Evolutionary conservation across 2,888 invertebrate species (phyloP).

Genomic region (Cataglyphis altisquamis): DNA sequence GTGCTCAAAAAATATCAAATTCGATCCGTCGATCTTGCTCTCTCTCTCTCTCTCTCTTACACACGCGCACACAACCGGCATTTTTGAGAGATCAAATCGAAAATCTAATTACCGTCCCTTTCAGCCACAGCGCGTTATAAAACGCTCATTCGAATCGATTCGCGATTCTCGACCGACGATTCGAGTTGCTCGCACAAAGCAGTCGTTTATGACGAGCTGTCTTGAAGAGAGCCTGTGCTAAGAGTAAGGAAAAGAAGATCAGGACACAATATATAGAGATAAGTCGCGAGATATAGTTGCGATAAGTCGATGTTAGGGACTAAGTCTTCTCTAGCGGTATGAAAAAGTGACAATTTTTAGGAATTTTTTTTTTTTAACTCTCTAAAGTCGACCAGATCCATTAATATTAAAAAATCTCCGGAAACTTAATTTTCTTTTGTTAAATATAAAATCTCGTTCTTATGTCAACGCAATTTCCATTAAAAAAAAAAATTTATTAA

Average conservation of each 20-base stretch:
- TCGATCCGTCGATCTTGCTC: conserved; percentile 40
- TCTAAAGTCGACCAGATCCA: too few relatives aligned
- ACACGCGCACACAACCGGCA: conserved; percentile 37
- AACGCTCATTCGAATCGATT: conserved; percentile 41
- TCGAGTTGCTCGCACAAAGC: conserved; percentile 36
- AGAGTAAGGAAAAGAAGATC: not conserved
- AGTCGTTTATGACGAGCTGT: not conserved
- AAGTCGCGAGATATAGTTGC: not conserved
- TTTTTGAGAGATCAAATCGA: conserved; percentile 41
- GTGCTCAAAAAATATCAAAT: conserved; percentile 50
- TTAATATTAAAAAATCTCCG: too few relatives aligned
- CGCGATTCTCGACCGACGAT: conserved; percentile 40
- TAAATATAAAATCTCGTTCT: not conserved
- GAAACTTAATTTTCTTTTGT: not conserved
- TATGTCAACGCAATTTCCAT: not conserved
- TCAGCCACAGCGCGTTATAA: conserved; percentile 14
- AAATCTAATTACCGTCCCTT: conserved; percentile 41
- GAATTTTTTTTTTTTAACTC: too few relatives aligned
- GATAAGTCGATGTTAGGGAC: not conserved
- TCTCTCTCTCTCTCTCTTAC: conserved; percentile 4
- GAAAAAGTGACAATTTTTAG: too few relatives aligned
- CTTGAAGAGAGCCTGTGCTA: not conserved
- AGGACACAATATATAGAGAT: not conserved
- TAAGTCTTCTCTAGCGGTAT: too few relatives aligned
- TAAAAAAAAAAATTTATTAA: too few relatives aligned